Evolutionary conservation across 2,113 vertebrate species (phyloP).

Genomic region (Channa argus): DNA sequence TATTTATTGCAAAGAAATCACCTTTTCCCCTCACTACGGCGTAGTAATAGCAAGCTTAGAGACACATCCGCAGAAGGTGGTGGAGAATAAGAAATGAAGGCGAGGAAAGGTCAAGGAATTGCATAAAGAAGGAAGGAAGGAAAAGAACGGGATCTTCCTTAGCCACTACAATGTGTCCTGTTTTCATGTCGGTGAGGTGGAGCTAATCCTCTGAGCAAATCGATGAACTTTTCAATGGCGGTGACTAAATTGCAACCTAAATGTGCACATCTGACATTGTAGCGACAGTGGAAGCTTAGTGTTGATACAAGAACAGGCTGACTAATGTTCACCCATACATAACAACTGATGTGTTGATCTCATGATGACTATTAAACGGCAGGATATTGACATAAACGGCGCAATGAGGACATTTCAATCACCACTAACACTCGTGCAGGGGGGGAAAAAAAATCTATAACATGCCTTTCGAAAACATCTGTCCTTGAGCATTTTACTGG

Average conservation of each 20-base stretch:
- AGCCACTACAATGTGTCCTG: background rate
- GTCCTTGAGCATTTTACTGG: slow-evolving; percentile 49
- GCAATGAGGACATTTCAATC: slow-evolving; percentile 28
- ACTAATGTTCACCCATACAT: background rate
- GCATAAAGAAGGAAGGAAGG: background rate
- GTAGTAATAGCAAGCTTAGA: slow-evolving; percentile 7
- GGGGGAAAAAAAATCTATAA: slow-evolving; percentile 41
- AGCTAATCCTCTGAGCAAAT: no score
- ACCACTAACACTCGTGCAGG: background rate
- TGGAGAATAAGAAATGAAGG: slow-evolving; percentile 34
- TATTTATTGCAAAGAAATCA: slow-evolving; percentile 47
- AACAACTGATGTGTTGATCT: background rate
- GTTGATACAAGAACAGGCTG: background rate
- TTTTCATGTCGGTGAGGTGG: background rate
- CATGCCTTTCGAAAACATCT: slow-evolving; percentile 39
- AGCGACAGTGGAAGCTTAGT: background rate
- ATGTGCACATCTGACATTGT: background rate
- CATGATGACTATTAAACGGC: no score
- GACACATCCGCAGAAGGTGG: slow-evolving; percentile 1
- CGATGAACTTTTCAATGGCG: no score
- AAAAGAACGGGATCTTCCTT: background rate
- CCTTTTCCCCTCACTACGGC: slow-evolving; percentile 25
- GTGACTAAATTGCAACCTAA: no score
- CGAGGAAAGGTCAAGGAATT: slow-evolving; percentile 28
- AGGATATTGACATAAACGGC: no score